Evolutionary conservation across 2,797 vertebrate species (phyloP), one percentile per base, ranked within the genome.

Genomic region (Tokudaia muenninki): DNA sequence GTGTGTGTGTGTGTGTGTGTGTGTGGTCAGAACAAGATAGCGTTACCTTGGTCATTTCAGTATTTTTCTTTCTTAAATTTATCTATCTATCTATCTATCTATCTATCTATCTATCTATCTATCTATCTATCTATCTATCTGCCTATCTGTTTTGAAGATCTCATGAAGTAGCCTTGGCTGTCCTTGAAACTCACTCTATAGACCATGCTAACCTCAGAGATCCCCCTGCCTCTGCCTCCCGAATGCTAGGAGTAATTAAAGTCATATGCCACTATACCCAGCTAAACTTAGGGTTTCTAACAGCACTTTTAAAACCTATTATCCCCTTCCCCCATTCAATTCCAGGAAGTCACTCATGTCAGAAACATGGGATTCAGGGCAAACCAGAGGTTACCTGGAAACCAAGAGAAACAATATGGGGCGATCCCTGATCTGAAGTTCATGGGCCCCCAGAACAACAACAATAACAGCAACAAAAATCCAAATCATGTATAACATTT

Each of bases 361-460:
- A 82, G 61, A 92, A 95, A 65, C 44, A 57, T 2, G 22, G 61
- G 63, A 93, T 59, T 93, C 55, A 41, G 61, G 89, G 82, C 37
- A 90, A 21, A 82, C 61, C 14, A 47, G 41, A 63, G 6, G 24
- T 8, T 88, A n/a, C 67, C 55, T 95, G 41, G 91, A 95, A 65
- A 84, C 22, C 47, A 65, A 81, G 14, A 8, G 44, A 92, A 70
- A 74, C 94, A 97, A 1, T 11, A 65, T 0, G 4, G n/a, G 31
- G 61, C 44, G 3, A 16, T 63, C 57, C 7, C 31, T 29, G 29
- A 87, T 24, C 14, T 61, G 7, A 90, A 37, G 57, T 81, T 79
- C 47, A 29, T 0, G 22, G 34, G 26, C 52, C 16, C 90, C 52
- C 10, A 78, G 57, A 24, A 88, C 84, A 82, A 57, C 24, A n/a